phyloP scores from a whole-genome alignment of 2,888 invertebrate species.

The Chalcosyrphus nemorum region DNA sequence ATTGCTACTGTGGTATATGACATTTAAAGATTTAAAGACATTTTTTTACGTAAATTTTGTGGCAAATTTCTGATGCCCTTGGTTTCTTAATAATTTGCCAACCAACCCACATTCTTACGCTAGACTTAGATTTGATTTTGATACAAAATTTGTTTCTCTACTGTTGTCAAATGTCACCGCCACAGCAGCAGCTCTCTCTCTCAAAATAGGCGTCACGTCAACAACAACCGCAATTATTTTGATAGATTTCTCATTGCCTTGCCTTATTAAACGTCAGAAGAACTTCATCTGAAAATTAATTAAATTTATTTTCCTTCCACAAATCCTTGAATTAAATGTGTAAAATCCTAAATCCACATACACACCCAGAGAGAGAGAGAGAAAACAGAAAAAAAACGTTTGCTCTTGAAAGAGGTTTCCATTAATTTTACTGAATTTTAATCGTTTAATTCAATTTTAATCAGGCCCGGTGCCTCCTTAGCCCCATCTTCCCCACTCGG shows the following conservation, averaged over 20 bases:
- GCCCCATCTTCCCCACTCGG: neutral
- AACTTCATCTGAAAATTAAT: slow-evolving; percentile 18
- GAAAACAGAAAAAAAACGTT: neutral
- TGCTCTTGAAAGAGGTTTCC: slow-evolving; percentile 11
- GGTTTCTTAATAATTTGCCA: too few species aligned
- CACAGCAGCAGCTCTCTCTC: neutral
- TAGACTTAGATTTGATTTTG: too few species aligned
- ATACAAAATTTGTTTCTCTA: too few species aligned
- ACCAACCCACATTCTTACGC: too few species aligned
- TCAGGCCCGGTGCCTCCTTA: neutral
- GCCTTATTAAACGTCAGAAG: slow-evolving; percentile 1
- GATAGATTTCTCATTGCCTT: neutral
- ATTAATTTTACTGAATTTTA: slow-evolving; percentile 32
- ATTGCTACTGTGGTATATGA: too few species aligned
- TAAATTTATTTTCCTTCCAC: slow-evolving; percentile 4
- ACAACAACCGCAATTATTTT: neutral
- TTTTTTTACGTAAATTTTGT: too few species aligned
- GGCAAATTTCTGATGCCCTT: too few species aligned
- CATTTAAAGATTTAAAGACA: too few species aligned
- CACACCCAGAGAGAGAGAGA: neutral
- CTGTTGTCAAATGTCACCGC: neutral
- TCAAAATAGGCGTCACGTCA: neutral
- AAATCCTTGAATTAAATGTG: neutral
- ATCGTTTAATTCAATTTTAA: slow-evolving; percentile 40
- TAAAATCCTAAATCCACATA: neutral